Conservation (phyloP, 2,797 vertebrate species). For the Chaetodon trifasciatus region DNA sequence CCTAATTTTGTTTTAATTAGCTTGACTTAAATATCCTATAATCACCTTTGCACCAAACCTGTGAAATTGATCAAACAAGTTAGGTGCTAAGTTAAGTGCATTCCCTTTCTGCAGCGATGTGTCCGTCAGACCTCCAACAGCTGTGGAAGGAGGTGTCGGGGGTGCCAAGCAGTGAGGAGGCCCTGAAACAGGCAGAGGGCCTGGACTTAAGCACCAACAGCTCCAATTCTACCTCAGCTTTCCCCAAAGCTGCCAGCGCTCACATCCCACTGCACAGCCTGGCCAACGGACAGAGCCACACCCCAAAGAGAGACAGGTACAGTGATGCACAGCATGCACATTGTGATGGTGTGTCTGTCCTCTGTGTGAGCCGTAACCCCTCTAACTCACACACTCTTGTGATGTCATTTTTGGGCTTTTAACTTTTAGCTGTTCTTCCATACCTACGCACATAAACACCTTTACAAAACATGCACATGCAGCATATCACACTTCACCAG, state of each 20-base stretch:
- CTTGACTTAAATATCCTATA: background rate
- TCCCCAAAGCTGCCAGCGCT: slow-evolving; percentile 95
- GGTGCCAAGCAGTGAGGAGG: slow-evolving; percentile 91
- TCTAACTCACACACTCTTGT: slow-evolving; percentile 41
- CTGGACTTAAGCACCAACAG: slow-evolving; percentile 97
- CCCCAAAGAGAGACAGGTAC: slow-evolving; percentile 98
- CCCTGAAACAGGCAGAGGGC: slow-evolving; percentile 94
- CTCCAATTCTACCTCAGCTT: slow-evolving; percentile 98
- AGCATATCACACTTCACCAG: slow-evolving; percentile 55
- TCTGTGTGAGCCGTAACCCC: slow-evolving; percentile 37
- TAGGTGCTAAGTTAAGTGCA: background rate
- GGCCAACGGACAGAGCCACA: slow-evolving; percentile 97
- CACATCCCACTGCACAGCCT: slow-evolving; percentile 95
- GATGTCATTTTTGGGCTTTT: slow-evolving; percentile 28
- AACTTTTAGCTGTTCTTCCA: slow-evolving; percentile 38
- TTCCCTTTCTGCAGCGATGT: slow-evolving; percentile 87
- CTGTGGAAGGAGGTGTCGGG: slow-evolving; percentile 97
- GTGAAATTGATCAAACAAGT: background rate
- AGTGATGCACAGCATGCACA: background rate
- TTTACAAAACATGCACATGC: slow-evolving; percentile 32
- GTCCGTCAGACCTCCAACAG: slow-evolving; percentile 98
- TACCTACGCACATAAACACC: slow-evolving; percentile 23
- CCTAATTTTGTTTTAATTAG: slow-evolving; percentile 21
- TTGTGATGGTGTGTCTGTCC: slow-evolving; percentile 28
- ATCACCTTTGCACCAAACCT: slow-evolving; percentile 6